Conservation (phyloP, 2,888 invertebrate genomes). For the Caradrina clavipalpis region DNA sequence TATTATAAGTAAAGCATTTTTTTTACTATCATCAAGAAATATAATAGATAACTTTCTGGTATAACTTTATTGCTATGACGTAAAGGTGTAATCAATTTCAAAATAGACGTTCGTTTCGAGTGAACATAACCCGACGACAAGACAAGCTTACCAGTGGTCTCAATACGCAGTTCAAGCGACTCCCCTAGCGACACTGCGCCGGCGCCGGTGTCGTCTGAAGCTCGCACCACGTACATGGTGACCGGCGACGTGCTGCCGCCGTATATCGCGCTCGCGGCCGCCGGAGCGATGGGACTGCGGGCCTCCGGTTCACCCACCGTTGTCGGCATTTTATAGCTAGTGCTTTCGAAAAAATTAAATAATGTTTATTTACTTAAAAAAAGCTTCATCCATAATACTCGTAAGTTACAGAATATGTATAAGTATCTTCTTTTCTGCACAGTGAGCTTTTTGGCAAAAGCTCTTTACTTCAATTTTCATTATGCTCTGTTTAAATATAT, state of each 20-base stretch:
- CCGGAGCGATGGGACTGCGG: slow-evolving; percentile 49
- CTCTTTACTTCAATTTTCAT: no score
- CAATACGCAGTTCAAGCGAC: slow-evolving; percentile 82
- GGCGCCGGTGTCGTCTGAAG: slow-evolving; percentile 66
- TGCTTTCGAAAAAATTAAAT: slow-evolving; percentile 9
- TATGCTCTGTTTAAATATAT: no score
- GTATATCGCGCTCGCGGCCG: slow-evolving; percentile 84
- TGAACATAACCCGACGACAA: background rate
- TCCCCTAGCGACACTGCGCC: slow-evolving; percentile 85
- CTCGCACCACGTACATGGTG: slow-evolving; percentile 85
- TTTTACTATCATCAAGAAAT: no score
- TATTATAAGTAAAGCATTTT: no score
- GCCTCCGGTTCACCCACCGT: slow-evolving; percentile 62
- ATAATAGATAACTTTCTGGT: no score
- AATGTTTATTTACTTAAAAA: no score
- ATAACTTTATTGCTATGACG: no score
- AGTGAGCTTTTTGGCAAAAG: no score
- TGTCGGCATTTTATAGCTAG: slow-evolving; percentile 71
- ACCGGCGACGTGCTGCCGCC: slow-evolving; percentile 76
- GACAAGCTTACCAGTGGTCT: slow-evolving; percentile 76
- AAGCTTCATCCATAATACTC: background rate
- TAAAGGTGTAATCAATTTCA: no score
- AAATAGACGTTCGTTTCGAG: no score
- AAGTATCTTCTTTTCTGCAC: no score
- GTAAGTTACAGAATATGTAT: background rate